These are phyloP conservation scores for Galerucella pusilla DNA, from an alignment of 2,888 invertebrate species.

Conservation along the genomic window DNA sequence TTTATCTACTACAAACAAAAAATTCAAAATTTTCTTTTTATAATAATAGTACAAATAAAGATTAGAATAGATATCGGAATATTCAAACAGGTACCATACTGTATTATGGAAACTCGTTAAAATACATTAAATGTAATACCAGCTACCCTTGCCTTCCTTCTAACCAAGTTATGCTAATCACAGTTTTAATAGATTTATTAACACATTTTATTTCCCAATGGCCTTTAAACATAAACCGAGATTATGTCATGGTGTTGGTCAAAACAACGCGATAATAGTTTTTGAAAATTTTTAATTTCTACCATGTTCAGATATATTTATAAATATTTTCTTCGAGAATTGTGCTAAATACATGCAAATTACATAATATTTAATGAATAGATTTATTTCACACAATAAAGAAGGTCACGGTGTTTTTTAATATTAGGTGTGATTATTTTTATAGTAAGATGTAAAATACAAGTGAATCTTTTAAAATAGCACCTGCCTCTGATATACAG, in stretches of 20 bases:
- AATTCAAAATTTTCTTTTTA: no score
- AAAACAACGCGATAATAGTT: slow-evolving; percentile 23
- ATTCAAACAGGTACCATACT: no score
- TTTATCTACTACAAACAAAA: no score
- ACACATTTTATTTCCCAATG: slow-evolving; percentile 6
- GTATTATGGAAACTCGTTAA: no score
- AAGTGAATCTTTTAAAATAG: not conserved
- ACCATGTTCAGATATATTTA: slow-evolving; percentile 10
- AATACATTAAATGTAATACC: not conserved
- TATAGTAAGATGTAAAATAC: not conserved
- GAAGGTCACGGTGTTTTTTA: not conserved
- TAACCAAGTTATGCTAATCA: slow-evolving; percentile 2
- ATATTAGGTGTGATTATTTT: not conserved
- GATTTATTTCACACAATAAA: not conserved
- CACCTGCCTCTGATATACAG: no score
- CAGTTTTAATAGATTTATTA: not conserved
- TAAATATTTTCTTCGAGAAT: slow-evolving; percentile 9
- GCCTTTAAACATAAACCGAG: slow-evolving; percentile 24
- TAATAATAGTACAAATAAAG: no score
- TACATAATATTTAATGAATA: slow-evolving; percentile 6
- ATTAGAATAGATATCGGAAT: no score
- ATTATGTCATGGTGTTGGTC: slow-evolving; percentile 25
- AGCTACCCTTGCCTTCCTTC: not conserved
- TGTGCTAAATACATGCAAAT: slow-evolving; percentile 32
- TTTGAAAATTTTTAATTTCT: slow-evolving; percentile 14